These are phyloP conservation scores for Aleiodes alternator DNA, from an alignment of 2,888 invertebrate species.

Conservation along the genomic window DNA sequence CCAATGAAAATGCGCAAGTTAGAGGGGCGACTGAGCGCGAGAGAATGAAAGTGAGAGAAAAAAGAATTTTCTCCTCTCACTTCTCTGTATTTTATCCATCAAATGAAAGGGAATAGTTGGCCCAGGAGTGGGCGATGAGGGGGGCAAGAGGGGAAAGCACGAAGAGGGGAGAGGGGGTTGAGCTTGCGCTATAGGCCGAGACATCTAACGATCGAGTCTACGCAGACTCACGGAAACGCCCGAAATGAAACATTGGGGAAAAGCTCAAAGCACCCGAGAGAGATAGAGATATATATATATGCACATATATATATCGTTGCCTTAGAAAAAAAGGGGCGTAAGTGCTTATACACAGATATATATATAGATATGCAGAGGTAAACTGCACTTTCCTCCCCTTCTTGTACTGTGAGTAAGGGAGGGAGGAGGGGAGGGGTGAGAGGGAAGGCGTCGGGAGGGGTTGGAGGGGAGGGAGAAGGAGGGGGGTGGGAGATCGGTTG, in stretches of 20 bases:
- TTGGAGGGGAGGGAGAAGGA: constrained; percentile 15
- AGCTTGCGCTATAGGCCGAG: constrained; percentile 50
- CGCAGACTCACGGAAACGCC: constrained; percentile 64
- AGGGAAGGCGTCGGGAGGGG: no score
- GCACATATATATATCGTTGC: no score
- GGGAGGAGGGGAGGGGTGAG: constrained; percentile 48
- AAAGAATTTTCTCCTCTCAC: neutral
- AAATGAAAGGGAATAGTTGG: constrained; percentile 3
- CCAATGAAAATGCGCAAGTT: constrained; percentile 20
- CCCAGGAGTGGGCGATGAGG: neutral
- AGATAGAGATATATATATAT: no score
- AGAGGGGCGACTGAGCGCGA: neutral
- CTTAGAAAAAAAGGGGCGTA: no score
- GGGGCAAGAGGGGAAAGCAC: neutral
- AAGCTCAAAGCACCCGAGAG: constrained; percentile 41
- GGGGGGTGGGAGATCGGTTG: constrained; percentile 39
- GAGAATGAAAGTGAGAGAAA: constrained; percentile 2
- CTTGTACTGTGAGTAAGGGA: constrained; percentile 24
- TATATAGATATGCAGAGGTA: no score
- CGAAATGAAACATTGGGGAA: constrained; percentile 55
- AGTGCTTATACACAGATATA: no score
- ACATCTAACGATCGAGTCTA: constrained; percentile 65
- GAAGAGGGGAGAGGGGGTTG: constrained; percentile 10
- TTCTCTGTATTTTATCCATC: constrained; percentile 10
- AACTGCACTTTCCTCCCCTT: neutral